Percentiles rank a stretch among this genome's conserved stretches.
Evolutionary conservation across 2,797 vertebrate species (phyloP).

Genomic region (Brachyrhaphis roseni): DNA sequence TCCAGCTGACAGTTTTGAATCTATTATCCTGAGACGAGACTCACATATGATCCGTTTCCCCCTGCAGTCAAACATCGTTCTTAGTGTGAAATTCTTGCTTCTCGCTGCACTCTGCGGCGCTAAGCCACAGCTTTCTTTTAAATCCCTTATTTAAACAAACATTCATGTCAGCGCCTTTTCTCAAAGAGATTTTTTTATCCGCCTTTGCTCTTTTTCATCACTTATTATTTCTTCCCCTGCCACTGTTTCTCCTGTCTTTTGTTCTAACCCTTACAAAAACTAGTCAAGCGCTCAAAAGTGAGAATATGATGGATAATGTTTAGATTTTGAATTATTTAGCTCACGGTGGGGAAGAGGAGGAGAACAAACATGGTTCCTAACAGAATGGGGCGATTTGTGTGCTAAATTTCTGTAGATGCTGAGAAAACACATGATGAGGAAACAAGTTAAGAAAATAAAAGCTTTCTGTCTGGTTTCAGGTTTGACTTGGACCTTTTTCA

Average conservation of each 20-base stretch:
- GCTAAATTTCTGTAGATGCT: neutral
- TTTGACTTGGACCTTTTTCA: neutral
- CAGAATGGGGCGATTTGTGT: neutral
- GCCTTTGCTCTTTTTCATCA: neutral
- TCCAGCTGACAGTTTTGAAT: neutral
- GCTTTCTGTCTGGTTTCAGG: neutral
- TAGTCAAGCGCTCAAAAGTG: neutral
- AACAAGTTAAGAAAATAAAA: neutral
- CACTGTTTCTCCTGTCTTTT: neutral
- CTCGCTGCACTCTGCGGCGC: slow-evolving; percentile 11
- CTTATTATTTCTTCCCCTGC: slow-evolving; percentile 2
- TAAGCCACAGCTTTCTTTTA: slow-evolving; percentile 8
- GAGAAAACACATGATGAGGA: neutral
- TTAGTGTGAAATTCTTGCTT: neutral
- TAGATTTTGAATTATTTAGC: neutral
- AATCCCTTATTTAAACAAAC: slow-evolving; percentile 33
- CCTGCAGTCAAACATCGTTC: neutral
- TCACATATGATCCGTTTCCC: neutral
- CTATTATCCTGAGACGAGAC: neutral
- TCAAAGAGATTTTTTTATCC: slow-evolving; percentile 2
- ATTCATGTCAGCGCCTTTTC: slow-evolving; percentile 13
- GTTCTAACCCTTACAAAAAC: neutral
- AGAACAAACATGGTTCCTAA: neutral
- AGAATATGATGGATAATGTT: neutral
- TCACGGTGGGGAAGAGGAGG: neutral